Evolutionary conservation across 2,797 vertebrate species (phyloP).

Genomic region (Pangasius macronema): DNA sequence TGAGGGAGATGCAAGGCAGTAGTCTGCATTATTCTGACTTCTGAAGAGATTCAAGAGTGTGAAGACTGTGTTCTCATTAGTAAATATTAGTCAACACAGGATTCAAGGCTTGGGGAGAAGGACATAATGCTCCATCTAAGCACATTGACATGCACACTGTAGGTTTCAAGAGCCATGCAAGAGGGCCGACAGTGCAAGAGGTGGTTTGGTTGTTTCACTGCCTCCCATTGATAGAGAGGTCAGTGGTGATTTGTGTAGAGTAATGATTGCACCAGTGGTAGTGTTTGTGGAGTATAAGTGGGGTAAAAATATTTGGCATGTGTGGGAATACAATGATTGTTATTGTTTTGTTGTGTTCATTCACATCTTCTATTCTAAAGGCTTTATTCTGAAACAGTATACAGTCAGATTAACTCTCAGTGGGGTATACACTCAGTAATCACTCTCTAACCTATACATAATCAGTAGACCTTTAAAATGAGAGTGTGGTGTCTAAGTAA

Average conservation of each 20-base stretch:
- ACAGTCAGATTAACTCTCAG: not conserved
- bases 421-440: not conserved
- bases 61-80: constrained; percentile 32
- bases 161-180: not conserved
- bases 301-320: constrained; percentile 34
- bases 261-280: constrained; percentile 22
- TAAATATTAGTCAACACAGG: constrained; percentile 22
- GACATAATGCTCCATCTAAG: constrained; percentile 2
- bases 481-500: not conserved
- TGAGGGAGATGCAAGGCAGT: constrained; percentile 3
- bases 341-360: constrained; percentile 32
- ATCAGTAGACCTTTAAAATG: not conserved
- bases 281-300: constrained; percentile 40
- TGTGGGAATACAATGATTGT: constrained; percentile 37
- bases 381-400: constrained; percentile 3
- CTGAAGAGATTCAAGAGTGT: constrained; percentile 39
- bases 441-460: not conserved
- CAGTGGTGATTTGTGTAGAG: constrained; percentile 19
- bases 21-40: constrained; percentile 45
- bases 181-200: not conserved
- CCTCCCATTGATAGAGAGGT: constrained; percentile 26
- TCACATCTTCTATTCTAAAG: constrained; percentile 30
- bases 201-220: constrained; percentile 39
- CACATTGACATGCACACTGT: constrained; percentile 20
- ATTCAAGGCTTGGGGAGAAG: constrained; percentile 16